Base-by-base conservation (phyloP, 2,113 vertebrate genomes). In the Tauraco erythrolophus region DNA sequence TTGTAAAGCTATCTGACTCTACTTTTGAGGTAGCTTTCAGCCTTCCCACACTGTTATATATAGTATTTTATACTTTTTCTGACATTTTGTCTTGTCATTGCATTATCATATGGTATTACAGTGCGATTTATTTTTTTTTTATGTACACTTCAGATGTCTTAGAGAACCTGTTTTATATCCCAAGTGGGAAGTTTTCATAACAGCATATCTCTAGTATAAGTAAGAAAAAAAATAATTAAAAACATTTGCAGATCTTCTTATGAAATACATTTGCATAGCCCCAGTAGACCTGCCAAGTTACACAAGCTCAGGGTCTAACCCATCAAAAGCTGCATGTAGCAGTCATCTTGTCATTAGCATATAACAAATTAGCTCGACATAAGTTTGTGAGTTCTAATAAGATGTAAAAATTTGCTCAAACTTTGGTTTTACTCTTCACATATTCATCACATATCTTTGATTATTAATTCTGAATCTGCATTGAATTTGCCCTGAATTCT, bases 131-230 rank as follows among this genome's bases (percentile, higher is more conserved):
- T 41, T 41, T 41, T 41, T 41, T 84, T 60, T 85, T 68, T 22
- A 53, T 37, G n/a, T 76, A 51, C 39, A 9, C 54, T 65, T 95
- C 14, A 77, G 27, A 45, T 88, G 58, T 79, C 48, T 69, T 69
- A n/a, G 19, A 78, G 69, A 85, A 74, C 7, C 48, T 74, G 14
- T 60, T 90, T 80, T 70, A 27, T 86, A 21, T 68, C 68, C 30
- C 39, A 84, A 89, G 17, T 56, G 53, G 64, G 30, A 94, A 68
- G 28, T 84, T 95, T 97, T 92, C 45, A 19, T 94, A 92, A 64
- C 23, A 70, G 31, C 27, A 0, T 72, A 68, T 68, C 56, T 84
- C 46, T 46, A 72, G 23, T 50, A 23, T 43, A 92, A 90, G 14
- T 57, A 92, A 93, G 23, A 84, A 69, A 86, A 82, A 50, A 19